phyloP scores from a whole-genome alignment of 2,113 vertebrate genomes.

The Drymodes brunneopygia region DNA sequence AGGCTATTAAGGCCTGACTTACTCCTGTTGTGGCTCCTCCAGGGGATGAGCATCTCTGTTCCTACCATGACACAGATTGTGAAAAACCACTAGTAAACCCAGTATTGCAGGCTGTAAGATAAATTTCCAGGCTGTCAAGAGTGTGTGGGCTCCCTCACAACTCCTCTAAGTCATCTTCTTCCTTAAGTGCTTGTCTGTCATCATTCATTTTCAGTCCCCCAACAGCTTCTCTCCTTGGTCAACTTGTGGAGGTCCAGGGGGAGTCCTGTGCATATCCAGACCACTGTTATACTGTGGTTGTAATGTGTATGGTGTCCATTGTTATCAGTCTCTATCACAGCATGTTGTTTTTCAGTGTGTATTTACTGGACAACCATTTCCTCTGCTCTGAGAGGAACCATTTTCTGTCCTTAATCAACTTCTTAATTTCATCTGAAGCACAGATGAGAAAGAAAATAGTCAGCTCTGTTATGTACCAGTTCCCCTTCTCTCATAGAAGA shows the following conservation, averaged over 20 bases:
- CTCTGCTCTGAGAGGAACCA: not conserved
- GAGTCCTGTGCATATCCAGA: not conserved
- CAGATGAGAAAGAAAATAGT: not conserved
- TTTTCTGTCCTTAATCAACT: not conserved
- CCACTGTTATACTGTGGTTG: not conserved
- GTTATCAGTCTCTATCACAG: not conserved
- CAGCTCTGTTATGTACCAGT: not conserved
- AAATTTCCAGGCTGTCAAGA: not conserved
- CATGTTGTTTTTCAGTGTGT: not conserved
- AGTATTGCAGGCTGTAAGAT: not conserved
- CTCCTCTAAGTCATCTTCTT: not conserved
- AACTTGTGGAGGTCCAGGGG: not conserved
- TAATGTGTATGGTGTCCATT: not conserved
- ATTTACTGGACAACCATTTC: not conserved
- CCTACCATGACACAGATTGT: not conserved
- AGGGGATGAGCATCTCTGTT: not conserved
- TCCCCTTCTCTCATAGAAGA: not conserved
- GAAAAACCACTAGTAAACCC: not conserved
- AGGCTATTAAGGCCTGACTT: not conserved
- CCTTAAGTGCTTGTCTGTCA: not conserved
- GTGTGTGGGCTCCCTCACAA: fast-evolving
- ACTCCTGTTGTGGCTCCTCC: not conserved
- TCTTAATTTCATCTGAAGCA: no score
- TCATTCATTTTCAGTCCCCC: fast-evolving
- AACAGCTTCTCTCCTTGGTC: not conserved